These are phyloP conservation scores for Quadroppia sp. DNA, from an alignment of 2,888 invertebrate species.

Conservation along the genomic window DNA sequence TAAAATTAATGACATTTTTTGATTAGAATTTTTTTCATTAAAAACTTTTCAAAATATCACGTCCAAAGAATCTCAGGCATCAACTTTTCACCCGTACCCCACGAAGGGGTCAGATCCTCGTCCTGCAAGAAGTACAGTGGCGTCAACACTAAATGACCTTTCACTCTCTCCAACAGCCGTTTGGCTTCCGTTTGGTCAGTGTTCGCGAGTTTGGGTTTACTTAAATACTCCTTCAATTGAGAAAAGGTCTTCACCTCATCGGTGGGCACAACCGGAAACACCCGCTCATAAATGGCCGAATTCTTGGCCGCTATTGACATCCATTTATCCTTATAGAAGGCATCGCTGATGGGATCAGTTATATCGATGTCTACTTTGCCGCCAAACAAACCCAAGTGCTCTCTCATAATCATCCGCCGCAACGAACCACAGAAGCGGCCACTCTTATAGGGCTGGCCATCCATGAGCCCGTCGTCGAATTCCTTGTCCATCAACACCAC, in stretches of 20 bases:
- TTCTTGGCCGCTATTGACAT: slow-evolving; percentile 71
- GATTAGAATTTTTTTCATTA: too few species aligned
- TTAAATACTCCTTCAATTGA: slow-evolving; percentile 70
- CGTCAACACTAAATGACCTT: slow-evolving; percentile 81
- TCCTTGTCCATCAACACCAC: slow-evolving; percentile 71
- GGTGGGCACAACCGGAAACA: slow-evolving; percentile 83
- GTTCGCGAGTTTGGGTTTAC: slow-evolving; percentile 66
- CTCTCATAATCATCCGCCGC: slow-evolving; percentile 77
- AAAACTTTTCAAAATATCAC: slow-evolving; percentile 55
- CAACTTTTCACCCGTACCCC: slow-evolving; percentile 80
- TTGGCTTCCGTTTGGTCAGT: slow-evolving; percentile 66
- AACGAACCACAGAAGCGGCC: slow-evolving; percentile 82
- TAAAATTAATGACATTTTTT: too few species aligned
- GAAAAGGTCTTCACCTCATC: slow-evolving; percentile 74
- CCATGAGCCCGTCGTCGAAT: slow-evolving; percentile 66
- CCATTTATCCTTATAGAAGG: slow-evolving; percentile 83
- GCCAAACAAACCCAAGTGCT: slow-evolving; percentile 75
- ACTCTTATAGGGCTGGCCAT: slow-evolving; percentile 71
- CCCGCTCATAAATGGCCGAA: slow-evolving; percentile 82
- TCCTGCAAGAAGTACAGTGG: slow-evolving; percentile 83
- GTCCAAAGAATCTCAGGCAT: slow-evolving; percentile 92
- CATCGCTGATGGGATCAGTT: slow-evolving; percentile 71
- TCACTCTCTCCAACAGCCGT: slow-evolving; percentile 60
- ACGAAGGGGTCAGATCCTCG: slow-evolving; percentile 75
- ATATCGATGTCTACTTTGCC: slow-evolving; percentile 54